These are phyloP conservation scores for Podabrus alpinus DNA, from an alignment of 2,888 invertebrate genomes.

Conservation along the genomic window DNA sequence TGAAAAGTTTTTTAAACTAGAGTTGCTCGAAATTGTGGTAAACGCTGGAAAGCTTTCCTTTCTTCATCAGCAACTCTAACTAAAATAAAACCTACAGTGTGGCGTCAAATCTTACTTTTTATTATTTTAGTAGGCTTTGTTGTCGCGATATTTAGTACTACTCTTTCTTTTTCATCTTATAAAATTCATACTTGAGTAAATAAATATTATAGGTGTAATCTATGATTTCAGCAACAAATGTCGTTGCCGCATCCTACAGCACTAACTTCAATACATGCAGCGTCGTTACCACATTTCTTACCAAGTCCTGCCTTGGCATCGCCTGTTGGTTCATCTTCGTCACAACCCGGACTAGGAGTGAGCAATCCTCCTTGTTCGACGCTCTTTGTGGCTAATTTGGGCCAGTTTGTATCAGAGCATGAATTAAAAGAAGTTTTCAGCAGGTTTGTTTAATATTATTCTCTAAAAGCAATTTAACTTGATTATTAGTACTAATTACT, in stretches of 20 bases:
- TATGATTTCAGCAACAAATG: conserved; percentile 38
- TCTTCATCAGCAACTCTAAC: background rate
- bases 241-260: conserved; percentile 62
- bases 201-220: background rate
- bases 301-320: conserved; percentile 92
- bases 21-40: background rate
- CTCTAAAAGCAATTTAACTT: conserved; percentile 5
- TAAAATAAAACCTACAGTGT: background rate
- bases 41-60: background rate
- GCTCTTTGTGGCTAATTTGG: conserved; percentile 97
- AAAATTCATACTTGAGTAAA: background rate
- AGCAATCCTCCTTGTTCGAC: conserved; percentile 92
- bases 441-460: conserved; percentile 67
- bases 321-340: conserved; percentile 79
- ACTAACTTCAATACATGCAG: conserved; percentile 73
- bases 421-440: conserved; percentile 98
- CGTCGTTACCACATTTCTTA: conserved; percentile 82
- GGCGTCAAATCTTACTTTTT: background rate
- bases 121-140: background rate
- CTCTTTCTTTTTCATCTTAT: background rate
- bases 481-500: background rate
- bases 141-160: background rate
- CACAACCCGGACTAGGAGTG: conserved; percentile 71
- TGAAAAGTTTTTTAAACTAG: background rate
- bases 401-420: conserved; percentile 96